Evolutionary conservation across 2,888 invertebrate genomes (phyloP).

Genomic region (Nomada fucata): DNA sequence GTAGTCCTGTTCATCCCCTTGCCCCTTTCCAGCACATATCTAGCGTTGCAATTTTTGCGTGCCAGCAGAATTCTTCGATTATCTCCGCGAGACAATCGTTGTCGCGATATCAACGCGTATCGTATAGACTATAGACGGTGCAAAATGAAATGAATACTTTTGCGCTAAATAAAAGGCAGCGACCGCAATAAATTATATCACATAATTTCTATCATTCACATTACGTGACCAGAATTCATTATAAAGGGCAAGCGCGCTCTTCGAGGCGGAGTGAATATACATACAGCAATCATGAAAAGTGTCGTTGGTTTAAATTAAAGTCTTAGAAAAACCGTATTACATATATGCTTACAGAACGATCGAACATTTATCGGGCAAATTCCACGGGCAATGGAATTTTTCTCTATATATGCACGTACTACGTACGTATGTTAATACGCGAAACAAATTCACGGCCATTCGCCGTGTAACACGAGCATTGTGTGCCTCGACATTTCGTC

Average conservation of each 20-base stretch:
- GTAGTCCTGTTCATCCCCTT: background rate
- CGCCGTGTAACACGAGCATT: slow-evolving; percentile 36
- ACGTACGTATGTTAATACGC: slow-evolving; percentile 21
- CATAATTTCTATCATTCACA: too few relatives aligned
- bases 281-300: too few relatives aligned
- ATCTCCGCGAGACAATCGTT: slow-evolving; percentile 52
- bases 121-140: too few relatives aligned
- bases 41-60: slow-evolving; percentile 16
- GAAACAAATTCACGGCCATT: slow-evolving; percentile 40
- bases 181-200: too few relatives aligned
- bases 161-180: too few relatives aligned
- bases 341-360: too few relatives aligned
- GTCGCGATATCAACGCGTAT: slow-evolving; percentile 21
- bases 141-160: slow-evolving; percentile 22
- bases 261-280: too few relatives aligned
- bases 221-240: too few relatives aligned
- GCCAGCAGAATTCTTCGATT: slow-evolving; percentile 33
- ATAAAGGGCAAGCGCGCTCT: too few relatives aligned
- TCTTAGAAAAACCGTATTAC: too few relatives aligned
- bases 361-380: slow-evolving; percentile 21
- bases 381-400: background rate
- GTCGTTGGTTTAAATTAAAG: too few relatives aligned
- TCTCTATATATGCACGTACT: too few relatives aligned
- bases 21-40: background rate
- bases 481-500: slow-evolving; percentile 23